Percentiles rank a stretch among this genome's conserved stretches.
Evolutionary conservation across 2,888 invertebrate genomes (phyloP).

Genomic region (Sphinx pinastri): DNA sequence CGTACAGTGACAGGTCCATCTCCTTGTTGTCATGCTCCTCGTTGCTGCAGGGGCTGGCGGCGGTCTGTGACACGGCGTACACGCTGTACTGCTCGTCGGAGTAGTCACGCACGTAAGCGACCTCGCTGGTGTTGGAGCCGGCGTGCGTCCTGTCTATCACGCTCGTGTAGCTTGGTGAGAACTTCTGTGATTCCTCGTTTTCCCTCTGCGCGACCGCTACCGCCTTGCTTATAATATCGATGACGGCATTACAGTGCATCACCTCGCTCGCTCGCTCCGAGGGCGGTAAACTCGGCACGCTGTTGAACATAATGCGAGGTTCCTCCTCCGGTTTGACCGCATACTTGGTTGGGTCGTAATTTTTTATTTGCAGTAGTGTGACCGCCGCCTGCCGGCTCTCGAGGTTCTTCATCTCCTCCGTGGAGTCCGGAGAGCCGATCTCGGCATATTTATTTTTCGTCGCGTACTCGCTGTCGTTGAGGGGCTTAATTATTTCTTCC

Average conservation of each 20-base stretch:
- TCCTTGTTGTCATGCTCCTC: constrained; percentile 76
- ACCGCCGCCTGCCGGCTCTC: constrained; percentile 82
- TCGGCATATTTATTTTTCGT: constrained; percentile 71
- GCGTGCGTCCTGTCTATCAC: constrained; percentile 64
- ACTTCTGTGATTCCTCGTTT: constrained; percentile 75
- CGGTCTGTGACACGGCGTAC: constrained; percentile 61
- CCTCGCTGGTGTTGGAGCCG: constrained; percentile 48
- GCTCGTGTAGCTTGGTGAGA: constrained; percentile 62
- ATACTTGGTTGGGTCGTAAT: constrained; percentile 80
- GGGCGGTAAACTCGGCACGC: constrained; percentile 82
- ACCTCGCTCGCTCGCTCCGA: constrained; percentile 81
- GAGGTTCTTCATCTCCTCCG: constrained; percentile 81
- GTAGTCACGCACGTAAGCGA: constrained; percentile 65
- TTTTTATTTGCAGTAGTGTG: constrained; percentile 79
- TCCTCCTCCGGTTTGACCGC: constrained; percentile 72
- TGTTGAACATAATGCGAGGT: constrained; percentile 84
- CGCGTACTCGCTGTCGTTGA: constrained; percentile 66
- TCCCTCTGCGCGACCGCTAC: constrained; percentile 80
- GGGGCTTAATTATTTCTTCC: constrained; percentile 83
- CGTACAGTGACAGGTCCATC: constrained; percentile 78
- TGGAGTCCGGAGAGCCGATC: constrained; percentile 78
- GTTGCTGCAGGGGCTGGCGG: constrained; percentile 65
- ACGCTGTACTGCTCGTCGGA: constrained; percentile 66
- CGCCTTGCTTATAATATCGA: constrained; percentile 81
- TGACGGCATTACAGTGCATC: constrained; percentile 81